Evolutionary conservation across 2,888 invertebrate species (phyloP), one percentile per base, ranked within the genome.

Genomic region (Hedya salicella): DNA sequence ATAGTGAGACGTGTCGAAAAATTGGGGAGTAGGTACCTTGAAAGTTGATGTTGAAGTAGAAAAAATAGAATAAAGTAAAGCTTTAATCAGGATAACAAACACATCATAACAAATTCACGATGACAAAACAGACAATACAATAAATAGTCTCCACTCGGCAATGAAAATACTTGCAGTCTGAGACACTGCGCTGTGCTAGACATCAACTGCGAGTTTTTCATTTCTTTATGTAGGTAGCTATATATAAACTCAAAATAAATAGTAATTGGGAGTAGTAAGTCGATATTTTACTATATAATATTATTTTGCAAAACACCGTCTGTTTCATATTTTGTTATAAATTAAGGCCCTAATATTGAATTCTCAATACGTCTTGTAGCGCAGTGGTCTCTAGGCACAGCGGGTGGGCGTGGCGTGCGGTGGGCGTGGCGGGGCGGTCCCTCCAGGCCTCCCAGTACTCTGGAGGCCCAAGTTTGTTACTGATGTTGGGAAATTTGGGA

Each of bases 401-500:
- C 44, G 14, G 68, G 69, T 79, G 78, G 91, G 91, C 90, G 91
- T 88, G 87, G 81, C 79, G 44, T 74, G 53, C 14, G 68, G 74
- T 85, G 79, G 91, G 91, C 91, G 91, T 84, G 75, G 65, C 60
- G 69, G 80, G 86, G 81, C 85, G 83, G 86, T 77, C 83, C 88
- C 83, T 82, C 71, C 68, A 79, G 88, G 78, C 87, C 86, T 89
- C 89, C 88, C 87, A 80, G 84, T 85, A 84, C 85, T 84, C 78
- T 57, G 75, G 64, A 66, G 73, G 78, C 81, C 84, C 82, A 65
- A 65, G 52, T 65, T 65, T 80, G 83, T 83, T 68, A 63, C 60
- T 17, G 56, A 62, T 62, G 49, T 57, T 57, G 42, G 59, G 32
- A 59, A 65, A 59, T 65, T 65, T 59, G 64, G 64, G 59, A 65